phyloP scores from a whole-genome alignment of 1,140 invertebrate genomes.

The Muscidifurax raptorellus region DNA sequence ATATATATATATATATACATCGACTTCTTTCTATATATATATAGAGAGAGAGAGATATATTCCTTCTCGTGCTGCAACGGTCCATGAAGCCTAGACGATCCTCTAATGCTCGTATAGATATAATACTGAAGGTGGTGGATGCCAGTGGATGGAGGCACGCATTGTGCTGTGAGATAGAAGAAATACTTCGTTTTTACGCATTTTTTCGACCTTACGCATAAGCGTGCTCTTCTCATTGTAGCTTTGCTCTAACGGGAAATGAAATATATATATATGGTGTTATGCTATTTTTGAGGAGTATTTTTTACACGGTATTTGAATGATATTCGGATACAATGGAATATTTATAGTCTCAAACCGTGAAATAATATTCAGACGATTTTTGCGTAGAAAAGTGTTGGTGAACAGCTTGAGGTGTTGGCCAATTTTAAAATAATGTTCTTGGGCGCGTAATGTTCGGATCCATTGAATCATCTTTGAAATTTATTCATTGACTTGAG shows the following conservation, averaged over 20 bases:
- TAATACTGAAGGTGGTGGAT: background rate
- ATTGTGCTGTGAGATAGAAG: no score
- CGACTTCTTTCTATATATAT: no score
- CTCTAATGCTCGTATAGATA: background rate
- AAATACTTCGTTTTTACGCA: background rate
- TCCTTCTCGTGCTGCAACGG: background rate
- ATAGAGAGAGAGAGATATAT: no score
- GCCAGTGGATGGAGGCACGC: background rate
- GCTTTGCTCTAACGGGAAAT: no score
- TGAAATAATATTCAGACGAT: background rate
- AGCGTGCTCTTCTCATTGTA: background rate
- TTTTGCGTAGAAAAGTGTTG: background rate
- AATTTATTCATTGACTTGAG: background rate
- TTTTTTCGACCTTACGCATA: constrained; percentile 1
- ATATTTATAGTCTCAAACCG: background rate
- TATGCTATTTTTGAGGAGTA: no score
- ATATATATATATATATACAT: no score
- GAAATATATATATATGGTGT: no score
- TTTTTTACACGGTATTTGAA: background rate
- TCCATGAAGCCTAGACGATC: background rate
- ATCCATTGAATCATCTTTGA: background rate
- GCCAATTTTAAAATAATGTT: background rate
- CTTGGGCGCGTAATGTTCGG: background rate
- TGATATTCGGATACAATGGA: background rate
- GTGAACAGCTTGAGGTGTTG: background rate